Base-by-base conservation (phyloP, 2,888 invertebrate genomes). In the Patella depressa region DNA sequence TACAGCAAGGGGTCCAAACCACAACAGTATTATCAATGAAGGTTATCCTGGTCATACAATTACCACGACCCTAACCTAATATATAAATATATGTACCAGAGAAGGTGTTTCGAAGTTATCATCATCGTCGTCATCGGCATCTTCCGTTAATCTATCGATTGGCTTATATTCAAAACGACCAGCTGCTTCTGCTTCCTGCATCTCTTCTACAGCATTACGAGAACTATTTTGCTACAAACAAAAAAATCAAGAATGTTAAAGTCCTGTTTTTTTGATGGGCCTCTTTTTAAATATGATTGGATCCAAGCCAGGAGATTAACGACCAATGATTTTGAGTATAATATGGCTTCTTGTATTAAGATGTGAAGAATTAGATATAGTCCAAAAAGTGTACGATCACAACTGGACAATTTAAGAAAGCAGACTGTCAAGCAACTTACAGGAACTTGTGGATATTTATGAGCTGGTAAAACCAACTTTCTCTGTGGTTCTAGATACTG, bases 161-260 rank as follows among this genome's bases (percentile, higher is more conserved):
- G 85, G 85, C 59, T 88, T 84, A 85, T 92, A 93, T 78, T 91
- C 89, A 89, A 94, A 93, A 73, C 90, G 88, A 53, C 94, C 93
- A 82, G 89, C 89, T 78, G 92, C 92, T 87, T 94, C 94, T 0
- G 94, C 94, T 15, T 92, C 93, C 85, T 93, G 92, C 94, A 95
- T 94, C 91, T 96, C 96, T 77, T 94, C 94, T 3, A 95, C 88
- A 0, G 95, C 93, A 88, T 95, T 94, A 77, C 96, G 93, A 75
- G 95, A 95, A 78, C 93, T 79, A 79, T 90, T 91, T 15, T 87
- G 79, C 91, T 92, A 92, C 9, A 45, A 45, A 45, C 29, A 45
- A 45, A 45, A 2, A 45, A 45, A 4, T 9, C 9, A 45, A 45
- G 45, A 45, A 9, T 34, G 34, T 34, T 34, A 34, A 34, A 34